Conservation (phyloP, 2,797 vertebrate genomes). For the Melanotaenia nigrans region DNA sequence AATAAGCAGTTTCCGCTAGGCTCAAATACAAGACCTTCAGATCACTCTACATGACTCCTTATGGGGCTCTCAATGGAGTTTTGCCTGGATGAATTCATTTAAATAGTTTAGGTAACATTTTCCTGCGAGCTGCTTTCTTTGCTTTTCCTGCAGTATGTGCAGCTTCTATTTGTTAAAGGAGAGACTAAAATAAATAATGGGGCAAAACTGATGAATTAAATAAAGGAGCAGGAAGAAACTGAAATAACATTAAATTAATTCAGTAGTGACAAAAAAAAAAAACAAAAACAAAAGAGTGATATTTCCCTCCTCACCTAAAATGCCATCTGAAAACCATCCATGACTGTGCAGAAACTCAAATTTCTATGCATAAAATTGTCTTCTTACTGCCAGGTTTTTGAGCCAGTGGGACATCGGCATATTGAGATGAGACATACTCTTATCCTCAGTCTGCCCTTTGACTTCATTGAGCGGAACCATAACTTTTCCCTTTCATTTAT, state of each 20-base stretch:
- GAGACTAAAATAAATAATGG: conserved; percentile 52
- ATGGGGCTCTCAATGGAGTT: conserved; percentile 42
- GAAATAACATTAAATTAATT: conserved; percentile 51
- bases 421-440: conserved; percentile 58
- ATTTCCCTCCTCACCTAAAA: conserved; percentile 32
- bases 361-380: conserved; percentile 33
- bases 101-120: conserved; percentile 40
- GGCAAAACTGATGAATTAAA: conserved; percentile 69
- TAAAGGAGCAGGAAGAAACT: conserved; percentile 25
- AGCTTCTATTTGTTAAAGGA: conserved; percentile 30
- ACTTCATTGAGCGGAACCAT: conserved; percentile 77
- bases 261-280: conserved; percentile 31
- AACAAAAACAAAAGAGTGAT: conserved; percentile 49
- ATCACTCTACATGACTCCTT: conserved; percentile 52
- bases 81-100: conserved; percentile 46
- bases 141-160: conserved; percentile 8
- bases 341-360: conserved; percentile 16
- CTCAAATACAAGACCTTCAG: conserved; percentile 55
- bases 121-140: conserved; percentile 18
- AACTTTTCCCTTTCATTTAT: conserved; percentile 76
- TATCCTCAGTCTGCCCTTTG: conserved; percentile 74
- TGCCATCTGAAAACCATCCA: conserved; percentile 20
- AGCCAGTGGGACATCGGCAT: conserved; percentile 36
- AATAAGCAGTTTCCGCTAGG: conserved; percentile 73
- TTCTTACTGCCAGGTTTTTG: conserved; percentile 24